Evolutionary conservation across 1,140 invertebrate species (phyloP).

Genomic region (Eubasilissa regina): DNA sequence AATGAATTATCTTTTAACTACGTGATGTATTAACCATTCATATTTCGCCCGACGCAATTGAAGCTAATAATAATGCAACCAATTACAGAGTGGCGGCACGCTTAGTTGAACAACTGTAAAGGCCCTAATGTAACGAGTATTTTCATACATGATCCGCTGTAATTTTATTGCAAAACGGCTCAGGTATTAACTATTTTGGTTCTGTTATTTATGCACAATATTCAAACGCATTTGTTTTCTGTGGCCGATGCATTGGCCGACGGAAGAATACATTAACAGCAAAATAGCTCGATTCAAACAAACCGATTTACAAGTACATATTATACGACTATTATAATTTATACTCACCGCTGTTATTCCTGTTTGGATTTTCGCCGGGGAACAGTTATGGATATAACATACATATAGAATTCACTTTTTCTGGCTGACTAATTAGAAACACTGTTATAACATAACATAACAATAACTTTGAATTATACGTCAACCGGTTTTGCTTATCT

Average conservation of each 20-base stretch:
- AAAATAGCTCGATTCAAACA: neutral
- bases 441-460: too few relatives aligned
- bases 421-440: too few relatives aligned
- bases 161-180: slow-evolving; percentile 37
- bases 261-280: neutral
- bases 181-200: slow-evolving; percentile 25
- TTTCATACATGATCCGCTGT: neutral
- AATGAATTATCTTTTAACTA: too few relatives aligned
- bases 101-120: slow-evolving; percentile 34
- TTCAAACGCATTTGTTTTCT: slow-evolving; percentile 15
- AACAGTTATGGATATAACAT: too few relatives aligned
- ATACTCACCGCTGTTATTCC: too few relatives aligned
- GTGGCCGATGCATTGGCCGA: neutral
- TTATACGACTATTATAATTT: too few relatives aligned
- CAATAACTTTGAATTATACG: too few relatives aligned
- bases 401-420: too few relatives aligned
- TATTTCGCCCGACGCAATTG: slow-evolving; percentile 10
- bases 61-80: slow-evolving; percentile 36
- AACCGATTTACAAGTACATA: too few relatives aligned
- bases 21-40: too few relatives aligned
- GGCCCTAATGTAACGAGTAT: slow-evolving; percentile 34
- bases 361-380: too few relatives aligned
- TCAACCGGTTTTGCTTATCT: too few relatives aligned
- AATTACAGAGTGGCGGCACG: slow-evolving; percentile 30
- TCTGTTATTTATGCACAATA: slow-evolving; percentile 38